Evolutionary conservation across 2,797 vertebrate species (phyloP), one percentile per base, ranked within the genome.

Genomic region (Pseudochromis fuscus): DNA sequence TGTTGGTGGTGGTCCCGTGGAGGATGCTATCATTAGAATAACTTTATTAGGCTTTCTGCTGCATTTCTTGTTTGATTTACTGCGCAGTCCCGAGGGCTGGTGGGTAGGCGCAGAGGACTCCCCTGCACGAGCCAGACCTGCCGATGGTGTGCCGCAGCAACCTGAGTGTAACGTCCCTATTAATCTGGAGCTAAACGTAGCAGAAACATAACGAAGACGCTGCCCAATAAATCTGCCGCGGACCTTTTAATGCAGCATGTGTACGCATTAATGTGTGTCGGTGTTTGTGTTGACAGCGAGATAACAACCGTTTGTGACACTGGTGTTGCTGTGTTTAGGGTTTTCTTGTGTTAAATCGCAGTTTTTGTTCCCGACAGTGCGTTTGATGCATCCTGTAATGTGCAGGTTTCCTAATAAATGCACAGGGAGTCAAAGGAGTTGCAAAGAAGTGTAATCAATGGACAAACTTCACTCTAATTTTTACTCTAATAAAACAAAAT

Each of bases 31-130:
- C 88, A 91, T 92, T 90, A 90, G 71, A 90, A 91, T 88, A 92
- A 88, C 87, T 92, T 87, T 92, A 92, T 92, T 89, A 87, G 88
- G 78, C 85, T 91, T 92, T 93, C 89, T 92, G 91, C 87, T 90
- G 90, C 90, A 90, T 93, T 94, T 93, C 88, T 91, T 93, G 90
- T 89, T 88, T 91, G 90, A 93, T 94, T 93, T 90, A 88, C 88
- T 91, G 91, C 74, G 73, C 75, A 73, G 83, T 93, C 91, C 91
- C 90, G 74, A 31, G 92, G 89, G 91, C 88, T 92, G 38, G 35
- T 81, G 86, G 86, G 89, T 77, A 91, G 85, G 78, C 88, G 52
- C 82, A 25, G 82, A 87, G 77, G 87, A 79, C 83, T 84, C 81
- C 55, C 68, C 76, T 75, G 77, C 77, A 75, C 28, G 18, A 88